A percentile compares a stretch with the other conserved stretches of the same genome.
Conservation (phyloP, 1,140 invertebrate species). For the Atta colombica region DNA sequence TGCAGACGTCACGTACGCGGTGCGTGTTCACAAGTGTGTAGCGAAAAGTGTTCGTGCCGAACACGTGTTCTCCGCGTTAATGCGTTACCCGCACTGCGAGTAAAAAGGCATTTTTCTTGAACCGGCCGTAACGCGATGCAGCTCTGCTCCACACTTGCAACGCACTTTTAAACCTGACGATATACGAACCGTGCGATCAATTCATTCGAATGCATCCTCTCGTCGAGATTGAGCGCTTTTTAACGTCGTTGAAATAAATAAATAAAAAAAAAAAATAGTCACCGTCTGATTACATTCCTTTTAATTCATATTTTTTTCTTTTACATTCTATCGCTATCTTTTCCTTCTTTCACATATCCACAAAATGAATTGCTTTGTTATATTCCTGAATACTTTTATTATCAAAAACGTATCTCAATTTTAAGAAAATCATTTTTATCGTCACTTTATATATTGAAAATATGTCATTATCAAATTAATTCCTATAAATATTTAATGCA, state of each 20-base stretch:
- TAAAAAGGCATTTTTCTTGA: constrained; percentile 69
- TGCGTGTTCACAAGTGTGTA: constrained; percentile 79
- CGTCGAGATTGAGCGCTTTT: not conserved
- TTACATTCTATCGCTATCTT: not conserved
- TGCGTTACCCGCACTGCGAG: constrained; percentile 64
- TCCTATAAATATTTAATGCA: constrained; percentile 4
- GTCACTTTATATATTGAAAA: not conserved
- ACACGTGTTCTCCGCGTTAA: constrained; percentile 77
- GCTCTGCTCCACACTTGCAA: constrained; percentile 21
- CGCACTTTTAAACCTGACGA: constrained; percentile 25
- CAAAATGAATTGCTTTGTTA: not conserved
- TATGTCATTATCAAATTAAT: not conserved
- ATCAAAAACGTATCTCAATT: not conserved
- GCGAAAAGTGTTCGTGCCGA: constrained; percentile 77
- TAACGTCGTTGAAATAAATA: not conserved
- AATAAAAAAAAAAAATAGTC: too few relatives aligned
- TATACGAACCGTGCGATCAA: not conserved
- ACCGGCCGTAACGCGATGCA: constrained; percentile 62
- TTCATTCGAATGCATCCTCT: constrained; percentile 6
- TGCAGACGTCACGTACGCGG: constrained; percentile 78
- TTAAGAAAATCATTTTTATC: constrained; percentile 10
- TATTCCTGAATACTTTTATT: not conserved
- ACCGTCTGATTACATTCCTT: not conserved
- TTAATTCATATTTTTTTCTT: not conserved
- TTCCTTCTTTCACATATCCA: not conserved